Percentiles rank a stretch among this genome's conserved stretches.
Evolutionary conservation across 2,888 invertebrate genomes (phyloP).

Genomic region (Calameuta idolon): DNA sequence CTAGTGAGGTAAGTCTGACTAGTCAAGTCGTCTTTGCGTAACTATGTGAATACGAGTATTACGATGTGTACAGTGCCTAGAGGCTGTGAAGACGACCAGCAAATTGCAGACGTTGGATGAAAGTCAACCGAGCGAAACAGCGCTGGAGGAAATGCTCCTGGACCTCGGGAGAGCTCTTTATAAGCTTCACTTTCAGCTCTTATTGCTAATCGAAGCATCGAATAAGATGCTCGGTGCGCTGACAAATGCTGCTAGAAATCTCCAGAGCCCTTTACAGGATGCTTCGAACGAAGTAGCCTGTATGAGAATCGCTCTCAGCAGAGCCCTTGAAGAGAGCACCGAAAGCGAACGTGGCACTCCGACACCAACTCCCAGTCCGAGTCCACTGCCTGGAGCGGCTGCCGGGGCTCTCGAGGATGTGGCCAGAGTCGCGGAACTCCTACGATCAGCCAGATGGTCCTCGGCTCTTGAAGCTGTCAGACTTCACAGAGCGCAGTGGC

Average conservation of each 20-base stretch:
- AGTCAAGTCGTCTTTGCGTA: constrained; percentile 1
- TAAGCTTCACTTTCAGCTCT: constrained; percentile 91
- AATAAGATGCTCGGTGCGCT: constrained; percentile 84
- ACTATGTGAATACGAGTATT: neutral
- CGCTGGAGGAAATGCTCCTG: constrained; percentile 78
- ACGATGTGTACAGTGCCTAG: constrained; percentile 73
- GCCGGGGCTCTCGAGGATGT: constrained; percentile 63
- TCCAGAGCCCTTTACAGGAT: constrained; percentile 74
- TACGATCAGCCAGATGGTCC: constrained; percentile 75
- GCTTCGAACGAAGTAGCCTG: constrained; percentile 73
- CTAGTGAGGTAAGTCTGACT: constrained; percentile 75
- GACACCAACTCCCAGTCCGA: constrained; percentile 73
- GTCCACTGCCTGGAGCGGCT: constrained; percentile 64
- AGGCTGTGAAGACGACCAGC: constrained; percentile 84
- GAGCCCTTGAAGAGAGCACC: constrained; percentile 73
- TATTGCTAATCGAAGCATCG: constrained; percentile 88
- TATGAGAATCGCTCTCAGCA: constrained; percentile 72
- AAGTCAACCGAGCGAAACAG: constrained; percentile 70
- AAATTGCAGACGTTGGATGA: constrained; percentile 81
- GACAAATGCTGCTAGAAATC: constrained; percentile 71
- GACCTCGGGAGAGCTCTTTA: constrained; percentile 90
- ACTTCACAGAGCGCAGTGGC: constrained; percentile 72
- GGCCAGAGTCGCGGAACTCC: constrained; percentile 59
- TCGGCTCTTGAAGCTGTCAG: constrained; percentile 77
- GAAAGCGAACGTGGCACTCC: constrained; percentile 75